Conservation (phyloP, 2,113 vertebrate genomes). For the Chamaetylas fuelleborni region DNA sequence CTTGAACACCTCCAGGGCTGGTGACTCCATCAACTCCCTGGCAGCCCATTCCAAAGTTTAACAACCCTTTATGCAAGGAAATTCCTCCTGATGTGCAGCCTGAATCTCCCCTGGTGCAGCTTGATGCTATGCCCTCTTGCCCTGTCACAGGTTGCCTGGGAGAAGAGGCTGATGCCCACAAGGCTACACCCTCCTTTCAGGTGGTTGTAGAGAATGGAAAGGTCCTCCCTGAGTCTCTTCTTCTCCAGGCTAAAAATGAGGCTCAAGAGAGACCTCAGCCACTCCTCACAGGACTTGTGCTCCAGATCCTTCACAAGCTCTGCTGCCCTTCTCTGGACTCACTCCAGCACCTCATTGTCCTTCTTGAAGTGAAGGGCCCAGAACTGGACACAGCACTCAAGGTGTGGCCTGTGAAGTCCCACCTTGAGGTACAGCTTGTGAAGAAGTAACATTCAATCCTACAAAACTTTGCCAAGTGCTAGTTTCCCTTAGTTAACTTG, state of each 20-base stretch:
- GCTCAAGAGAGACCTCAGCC: too few species aligned
- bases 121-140: neutral
- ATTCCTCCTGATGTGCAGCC: neutral
- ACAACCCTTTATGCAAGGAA: neutral
- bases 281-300: neutral
- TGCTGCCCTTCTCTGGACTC: neutral
- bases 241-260: neutral
- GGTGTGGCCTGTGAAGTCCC: neutral
- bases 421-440: neutral
- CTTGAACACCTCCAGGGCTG: neutral
- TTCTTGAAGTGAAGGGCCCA: neutral
- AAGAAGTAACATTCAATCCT: neutral
- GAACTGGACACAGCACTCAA: neutral
- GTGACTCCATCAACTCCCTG: neutral
- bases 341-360: neutral
- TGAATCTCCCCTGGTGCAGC: neutral
- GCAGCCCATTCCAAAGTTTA: neutral
- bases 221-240: accelerated
- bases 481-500: neutral
- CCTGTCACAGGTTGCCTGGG: neutral
- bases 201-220: accelerated
- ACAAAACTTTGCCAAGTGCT: neutral
- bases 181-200: neutral
- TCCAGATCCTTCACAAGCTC: neutral
- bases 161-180: neutral